A percentile compares a stretch with the other conserved stretches of the same genome.
phyloP scores from a whole-genome alignment of 2,113 vertebrate genomes.

The Chitala chitala region DNA sequence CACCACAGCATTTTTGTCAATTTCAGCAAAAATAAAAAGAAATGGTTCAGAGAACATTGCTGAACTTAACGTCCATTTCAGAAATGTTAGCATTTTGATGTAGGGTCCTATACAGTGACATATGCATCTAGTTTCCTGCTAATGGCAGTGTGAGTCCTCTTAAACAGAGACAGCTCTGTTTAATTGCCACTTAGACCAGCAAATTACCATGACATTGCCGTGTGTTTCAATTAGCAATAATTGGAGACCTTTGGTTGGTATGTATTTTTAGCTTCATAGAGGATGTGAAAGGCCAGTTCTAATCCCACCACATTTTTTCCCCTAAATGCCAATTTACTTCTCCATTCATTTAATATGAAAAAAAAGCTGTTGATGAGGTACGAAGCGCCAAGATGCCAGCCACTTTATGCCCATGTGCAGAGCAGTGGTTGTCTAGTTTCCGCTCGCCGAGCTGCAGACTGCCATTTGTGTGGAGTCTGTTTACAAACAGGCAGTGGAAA shows the following conservation, averaged over 20 bases:
- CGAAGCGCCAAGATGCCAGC: neutral
- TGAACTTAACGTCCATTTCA: neutral
- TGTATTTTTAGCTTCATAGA: neutral
- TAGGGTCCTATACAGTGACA: neutral
- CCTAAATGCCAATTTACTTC: neutral
- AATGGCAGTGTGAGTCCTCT: too few species aligned
- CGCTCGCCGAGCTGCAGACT: neutral
- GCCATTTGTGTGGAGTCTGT: neutral
- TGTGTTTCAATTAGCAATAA: neutral
- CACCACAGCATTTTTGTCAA: too few species aligned
- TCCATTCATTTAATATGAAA: neutral
- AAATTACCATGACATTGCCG: neutral
- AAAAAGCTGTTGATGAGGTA: neutral
- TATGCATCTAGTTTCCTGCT: neutral
- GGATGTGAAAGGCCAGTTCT: neutral
- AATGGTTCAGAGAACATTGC: too few species aligned
- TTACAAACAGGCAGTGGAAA: neutral
- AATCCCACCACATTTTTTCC: too few species aligned
- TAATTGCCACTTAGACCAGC: constrained; percentile 3
- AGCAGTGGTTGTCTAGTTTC: neutral
- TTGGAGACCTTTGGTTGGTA: neutral
- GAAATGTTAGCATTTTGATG: neutral
- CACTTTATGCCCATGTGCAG: neutral
- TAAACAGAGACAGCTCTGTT: neutral
- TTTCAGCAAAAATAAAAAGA: too few species aligned